Base-by-base conservation (phyloP, 2,888 invertebrate genomes). In the Synergus laeviventris region DNA sequence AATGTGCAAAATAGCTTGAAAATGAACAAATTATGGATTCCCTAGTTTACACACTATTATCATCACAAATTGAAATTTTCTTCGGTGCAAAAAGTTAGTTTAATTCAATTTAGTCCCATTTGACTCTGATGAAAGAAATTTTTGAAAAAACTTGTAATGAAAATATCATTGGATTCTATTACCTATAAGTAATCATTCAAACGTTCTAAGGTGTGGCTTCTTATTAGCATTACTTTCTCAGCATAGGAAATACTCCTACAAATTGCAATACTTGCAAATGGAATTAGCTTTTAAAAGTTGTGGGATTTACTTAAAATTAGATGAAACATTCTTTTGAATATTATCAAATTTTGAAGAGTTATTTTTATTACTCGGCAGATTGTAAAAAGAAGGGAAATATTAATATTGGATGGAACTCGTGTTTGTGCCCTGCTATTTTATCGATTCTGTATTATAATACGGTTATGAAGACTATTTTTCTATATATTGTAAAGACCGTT, bases 1-100 rank as follows among this genome's bases (percentile, higher is more conserved):
- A 84, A 85, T 84, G 83, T 84, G 83, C 81, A 81, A 84, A 82
- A 85, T 83, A 82, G 70, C 76, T 45, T n/a, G 42, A 54, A 78
- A 83, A 84, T 84, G 83, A 84, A 85, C 79, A 79, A 85, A 85
- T 84, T 84, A 84, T 59, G 59, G 59, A 59, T 59, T 7, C 24
- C 24, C 21, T 59, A 24, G 59, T 70, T 70, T 70, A 45, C 49
- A 12, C 70, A 18, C 49, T 70, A 70, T 70, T 31, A 70, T 21
- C 31, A 54, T 70, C 31, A 31, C 12, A 36, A 70, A 54, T 54
- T 49, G 49, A 70, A 70, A 70, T 70, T 70, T 5, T 49, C 42
- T 70, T 49, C 49, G 16, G 1, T 49, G 2, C 2, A 70, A 70
- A 70, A 54, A 70, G 18, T 45, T 7, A 45, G 49, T 9, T 31